phyloP scores from a whole-genome alignment of 1,140 invertebrate species.

The Samia ricini region DNA sequence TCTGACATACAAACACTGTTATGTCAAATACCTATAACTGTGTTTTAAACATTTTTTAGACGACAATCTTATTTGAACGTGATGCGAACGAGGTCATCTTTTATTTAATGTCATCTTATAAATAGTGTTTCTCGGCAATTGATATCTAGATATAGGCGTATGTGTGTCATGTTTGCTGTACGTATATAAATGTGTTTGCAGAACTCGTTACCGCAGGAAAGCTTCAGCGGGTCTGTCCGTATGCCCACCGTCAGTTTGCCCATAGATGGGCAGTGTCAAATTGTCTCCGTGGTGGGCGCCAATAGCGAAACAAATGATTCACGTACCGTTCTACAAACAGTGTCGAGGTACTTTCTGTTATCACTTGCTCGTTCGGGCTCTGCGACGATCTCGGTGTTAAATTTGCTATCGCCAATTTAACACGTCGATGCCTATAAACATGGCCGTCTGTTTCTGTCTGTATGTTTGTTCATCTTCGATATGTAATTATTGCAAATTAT shows the following conservation, averaged over 20 bases:
- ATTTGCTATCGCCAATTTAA: not conserved
- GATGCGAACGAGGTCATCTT: not conserved
- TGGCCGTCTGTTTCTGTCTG: not conserved
- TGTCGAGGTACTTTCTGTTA: constrained; percentile 34
- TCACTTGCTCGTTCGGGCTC: constrained; percentile 17
- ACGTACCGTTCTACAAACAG: constrained; percentile 29
- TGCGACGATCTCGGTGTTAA: not conserved
- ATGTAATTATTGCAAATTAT: not conserved
- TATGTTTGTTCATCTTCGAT: not conserved
- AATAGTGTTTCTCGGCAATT: not conserved
- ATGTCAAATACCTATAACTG: no score
- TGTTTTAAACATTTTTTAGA: not conserved
- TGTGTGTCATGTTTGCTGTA: constrained; percentile 36
- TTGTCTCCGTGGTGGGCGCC: constrained; percentile 18
- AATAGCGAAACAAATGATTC: constrained; percentile 7
- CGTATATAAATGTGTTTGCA: constrained; percentile 20
- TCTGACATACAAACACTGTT: no score
- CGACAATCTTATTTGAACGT: not conserved
- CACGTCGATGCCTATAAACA: not conserved
- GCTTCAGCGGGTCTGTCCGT: constrained; percentile 14
- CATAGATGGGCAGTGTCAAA: constrained; percentile 45
- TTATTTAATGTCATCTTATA: constrained; percentile 1
- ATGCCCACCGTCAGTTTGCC: constrained; percentile 17
- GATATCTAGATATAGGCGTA: constrained; percentile 1
- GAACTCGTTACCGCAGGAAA: constrained; percentile 31